Base-by-base conservation (phyloP, 1,140 invertebrate species). In the Chironomus striatipennis region DNA sequence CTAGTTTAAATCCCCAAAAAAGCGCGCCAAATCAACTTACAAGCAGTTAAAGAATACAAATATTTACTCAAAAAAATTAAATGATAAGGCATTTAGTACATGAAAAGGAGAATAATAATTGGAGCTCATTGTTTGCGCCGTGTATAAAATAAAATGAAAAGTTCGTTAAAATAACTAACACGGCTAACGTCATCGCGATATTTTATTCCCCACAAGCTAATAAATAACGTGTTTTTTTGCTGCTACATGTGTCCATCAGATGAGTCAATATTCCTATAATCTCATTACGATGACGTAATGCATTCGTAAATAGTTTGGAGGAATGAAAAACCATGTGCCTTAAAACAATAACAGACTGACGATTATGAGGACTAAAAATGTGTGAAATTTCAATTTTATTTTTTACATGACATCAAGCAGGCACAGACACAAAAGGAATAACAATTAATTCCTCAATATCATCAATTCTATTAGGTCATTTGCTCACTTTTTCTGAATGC, bases 191-290 rank as follows among this genome's bases (percentile, higher is more conserved):
- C 47, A 57, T 57, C 47, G 12, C 47, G 47, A n/a, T 15, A 57
- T 34, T 34, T n/a, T 57, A 57, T 57, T 57, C 47, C n/a, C 12
- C n/a, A 57, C 47, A 57, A n/a, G n/a, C n/a, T n/a, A n/a, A n/a
- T n/a, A n/a, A n/a, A n/a, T 57, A 5, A n/a, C n/a, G 47, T 5
- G 47, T 57, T 57, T 57, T 57, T 34, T 2, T 34, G 5, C 24
- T 57, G 47, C 47, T 57, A 57, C 47, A 57, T 57, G 47, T 57
- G 47, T 12, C 47, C 47, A 57, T 57, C 47, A 57, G 12, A 57
- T 57, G 47, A 57, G 47, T 57, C 47, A 57, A 15, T 57, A 57
- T n/a, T n/a, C 47, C 9, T 34, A 34, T 34, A 34, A 34, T 34
- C 24, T 2, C 24, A 34, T 34, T 34, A 34, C 24, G 24, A 34